Percentiles rank a stretch among this genome's conserved stretches.
phyloP scores from a whole-genome alignment of 2,797 vertebrate genomes.

The Cirrhinus mrigala region DNA sequence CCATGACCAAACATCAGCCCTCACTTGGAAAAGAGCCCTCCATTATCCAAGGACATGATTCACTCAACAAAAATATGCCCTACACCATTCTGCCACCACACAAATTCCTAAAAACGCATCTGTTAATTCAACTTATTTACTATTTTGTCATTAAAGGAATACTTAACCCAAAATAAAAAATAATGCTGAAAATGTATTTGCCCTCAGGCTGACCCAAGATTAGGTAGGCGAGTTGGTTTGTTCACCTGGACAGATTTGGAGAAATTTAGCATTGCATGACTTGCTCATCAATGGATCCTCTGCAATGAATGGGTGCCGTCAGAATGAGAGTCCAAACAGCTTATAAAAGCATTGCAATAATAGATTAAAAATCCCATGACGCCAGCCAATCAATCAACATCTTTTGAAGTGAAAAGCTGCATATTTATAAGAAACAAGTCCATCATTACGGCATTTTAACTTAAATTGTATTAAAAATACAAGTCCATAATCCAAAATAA shows the following conservation, averaged over 20 bases:
- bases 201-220: neutral
- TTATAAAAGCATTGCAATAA: too few species aligned
- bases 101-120: neutral
- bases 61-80: constrained; percentile 26
- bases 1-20: constrained; percentile 44
- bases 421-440: too few species aligned
- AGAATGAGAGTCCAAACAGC: too few species aligned
- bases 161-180: neutral
- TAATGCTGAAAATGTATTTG: neutral
- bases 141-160: neutral
- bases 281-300: neutral
- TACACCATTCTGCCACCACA: neutral
- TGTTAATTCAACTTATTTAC: neutral
- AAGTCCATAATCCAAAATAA: too few species aligned
- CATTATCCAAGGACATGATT: constrained; percentile 53
- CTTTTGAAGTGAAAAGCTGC: too few species aligned
- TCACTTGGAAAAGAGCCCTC: constrained; percentile 14
- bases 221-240: neutral
- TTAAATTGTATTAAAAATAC: too few species aligned
- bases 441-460: too few species aligned
- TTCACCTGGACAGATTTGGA: neutral
- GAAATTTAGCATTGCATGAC: neutral
- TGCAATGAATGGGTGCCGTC: too few species aligned
- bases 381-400: too few species aligned
- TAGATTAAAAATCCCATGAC: too few species aligned